phyloP scores from a whole-genome alignment of 2,888 invertebrate species.

The Trichogramma dendrolimi region DNA sequence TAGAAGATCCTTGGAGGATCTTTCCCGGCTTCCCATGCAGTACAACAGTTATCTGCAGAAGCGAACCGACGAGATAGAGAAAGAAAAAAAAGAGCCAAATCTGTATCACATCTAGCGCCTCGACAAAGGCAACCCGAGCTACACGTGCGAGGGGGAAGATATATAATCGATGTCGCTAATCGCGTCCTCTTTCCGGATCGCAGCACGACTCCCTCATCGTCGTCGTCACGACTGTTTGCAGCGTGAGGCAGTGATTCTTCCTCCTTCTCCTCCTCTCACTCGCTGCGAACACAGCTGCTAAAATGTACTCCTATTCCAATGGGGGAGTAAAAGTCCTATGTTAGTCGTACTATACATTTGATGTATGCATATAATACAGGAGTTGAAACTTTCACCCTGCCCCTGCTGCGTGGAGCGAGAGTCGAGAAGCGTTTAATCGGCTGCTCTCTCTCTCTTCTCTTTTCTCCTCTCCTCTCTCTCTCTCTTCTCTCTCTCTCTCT shows the following conservation, averaged over 20 bases:
- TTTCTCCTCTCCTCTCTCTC: too few relatives aligned
- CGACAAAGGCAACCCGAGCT: constrained; percentile 1
- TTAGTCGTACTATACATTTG: too few relatives aligned
- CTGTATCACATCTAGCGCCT: constrained; percentile 1
- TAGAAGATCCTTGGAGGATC: too few relatives aligned
- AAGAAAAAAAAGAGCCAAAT: constrained; percentile 1
- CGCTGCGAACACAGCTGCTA: too few relatives aligned
- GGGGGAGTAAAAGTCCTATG: too few relatives aligned
- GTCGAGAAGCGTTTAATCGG: constrained; percentile 18
- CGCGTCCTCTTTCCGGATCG: constrained; percentile 28
- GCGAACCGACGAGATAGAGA: background rate
- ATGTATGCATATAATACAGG: too few relatives aligned
- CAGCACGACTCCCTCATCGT: background rate
- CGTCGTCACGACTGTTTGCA: too few relatives aligned
- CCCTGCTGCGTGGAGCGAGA: background rate
- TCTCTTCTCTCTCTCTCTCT: background rate
- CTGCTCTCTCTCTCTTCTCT: background rate
- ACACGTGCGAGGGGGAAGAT: background rate
- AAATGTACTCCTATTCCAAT: too few relatives aligned
- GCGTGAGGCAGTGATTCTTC: too few relatives aligned
- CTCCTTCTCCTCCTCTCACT: too few relatives aligned
- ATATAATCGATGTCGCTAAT: constrained; percentile 28
- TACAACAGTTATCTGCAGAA: background rate
- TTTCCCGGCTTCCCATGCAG: too few relatives aligned
- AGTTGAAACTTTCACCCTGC: constrained; percentile 7